Conservation (phyloP, 1,140 invertebrate genomes). For the Choristoneura fumiferana region DNA sequence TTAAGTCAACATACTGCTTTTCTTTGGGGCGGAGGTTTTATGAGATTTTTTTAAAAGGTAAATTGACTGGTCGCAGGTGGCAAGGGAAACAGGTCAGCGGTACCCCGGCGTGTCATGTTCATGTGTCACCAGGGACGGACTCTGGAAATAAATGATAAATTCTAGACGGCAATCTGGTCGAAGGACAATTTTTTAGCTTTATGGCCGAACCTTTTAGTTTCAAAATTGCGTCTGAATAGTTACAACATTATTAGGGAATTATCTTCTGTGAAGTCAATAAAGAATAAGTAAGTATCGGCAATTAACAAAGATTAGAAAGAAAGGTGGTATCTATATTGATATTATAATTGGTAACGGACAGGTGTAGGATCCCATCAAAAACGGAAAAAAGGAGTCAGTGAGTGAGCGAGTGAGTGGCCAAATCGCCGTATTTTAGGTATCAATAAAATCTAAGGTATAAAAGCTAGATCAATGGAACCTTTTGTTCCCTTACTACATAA, state of each 20-base stretch:
- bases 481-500: too few species aligned
- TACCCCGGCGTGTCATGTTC: slow-evolving; percentile 69
- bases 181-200: background rate
- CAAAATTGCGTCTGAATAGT: slow-evolving; percentile 4
- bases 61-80: slow-evolving; percentile 69
- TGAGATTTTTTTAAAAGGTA: slow-evolving; percentile 64
- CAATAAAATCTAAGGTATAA: too few species aligned
- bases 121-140: slow-evolving; percentile 54
- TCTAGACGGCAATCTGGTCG: slow-evolving; percentile 1
- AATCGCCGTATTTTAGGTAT: too few species aligned
- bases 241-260: background rate
- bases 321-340: too few species aligned
- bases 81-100: slow-evolving; percentile 68
- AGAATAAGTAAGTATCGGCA: too few species aligned
- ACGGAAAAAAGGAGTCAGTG: too few species aligned
- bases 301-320: too few species aligned
- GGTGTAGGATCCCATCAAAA: too few species aligned
- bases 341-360: too few species aligned
- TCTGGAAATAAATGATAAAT: slow-evolving; percentile 14
- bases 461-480: too few species aligned
- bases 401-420: too few species aligned
- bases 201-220: slow-evolving; percentile 6
- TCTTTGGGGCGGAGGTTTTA: slow-evolving; percentile 60
- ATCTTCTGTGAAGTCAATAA: too few species aligned
- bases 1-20: slow-evolving; percentile 69